Evolutionary conservation across 2,113 vertebrate genomes (phyloP).

Genomic region (Neogale vison): DNA sequence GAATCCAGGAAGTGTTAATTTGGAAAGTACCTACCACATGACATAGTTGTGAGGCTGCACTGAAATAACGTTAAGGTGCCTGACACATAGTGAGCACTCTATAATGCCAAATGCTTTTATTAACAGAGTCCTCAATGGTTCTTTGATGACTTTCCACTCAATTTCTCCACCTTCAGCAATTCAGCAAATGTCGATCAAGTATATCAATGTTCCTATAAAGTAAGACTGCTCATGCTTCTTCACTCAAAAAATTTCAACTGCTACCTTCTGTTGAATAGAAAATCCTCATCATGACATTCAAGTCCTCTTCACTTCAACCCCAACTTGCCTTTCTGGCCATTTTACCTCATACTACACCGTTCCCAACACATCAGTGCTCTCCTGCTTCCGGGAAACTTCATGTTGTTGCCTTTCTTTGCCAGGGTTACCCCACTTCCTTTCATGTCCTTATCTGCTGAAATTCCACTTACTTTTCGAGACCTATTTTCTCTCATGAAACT

Average conservation of each 20-base stretch:
- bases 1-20: background rate
- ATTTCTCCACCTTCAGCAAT: background rate
- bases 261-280: background rate
- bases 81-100: background rate
- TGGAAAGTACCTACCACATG: background rate
- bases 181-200: background rate
- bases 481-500: background rate
- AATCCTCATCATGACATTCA: background rate
- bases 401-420: background rate
- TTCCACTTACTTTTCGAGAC: background rate
- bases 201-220: background rate
- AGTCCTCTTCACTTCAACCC: background rate
- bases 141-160: background rate
- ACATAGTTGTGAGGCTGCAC: background rate
- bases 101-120: background rate
- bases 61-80: background rate
- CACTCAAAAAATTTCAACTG: background rate
- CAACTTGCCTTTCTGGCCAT: background rate
- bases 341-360: too few relatives aligned
- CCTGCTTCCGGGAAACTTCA: background rate
- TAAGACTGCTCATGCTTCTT: background rate
- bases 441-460: background rate
- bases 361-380: background rate
- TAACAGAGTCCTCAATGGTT: background rate
- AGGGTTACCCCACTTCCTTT: background rate